Conservation (phyloP, 2,797 vertebrate species). For the Natrix natrix region DNA sequence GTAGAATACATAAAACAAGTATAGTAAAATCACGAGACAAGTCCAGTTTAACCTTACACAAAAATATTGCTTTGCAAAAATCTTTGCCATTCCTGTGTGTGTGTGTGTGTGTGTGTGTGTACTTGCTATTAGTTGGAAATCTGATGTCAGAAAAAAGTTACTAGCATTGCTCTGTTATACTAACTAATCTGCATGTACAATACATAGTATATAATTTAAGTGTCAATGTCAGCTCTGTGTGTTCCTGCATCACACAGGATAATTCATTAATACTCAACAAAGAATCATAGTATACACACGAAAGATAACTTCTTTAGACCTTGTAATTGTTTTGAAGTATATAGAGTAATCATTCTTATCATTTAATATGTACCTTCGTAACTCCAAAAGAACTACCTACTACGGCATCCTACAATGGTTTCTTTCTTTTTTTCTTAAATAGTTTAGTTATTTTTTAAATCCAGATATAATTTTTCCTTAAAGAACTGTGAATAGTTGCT, state of each 20-base stretch:
- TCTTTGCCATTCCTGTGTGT: conserved; percentile 56
- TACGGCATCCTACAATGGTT: background rate
- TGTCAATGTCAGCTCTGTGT: conserved; percentile 25
- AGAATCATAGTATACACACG: background rate
- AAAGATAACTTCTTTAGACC: background rate
- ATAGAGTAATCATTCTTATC: background rate
- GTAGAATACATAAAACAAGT: conserved; percentile 50
- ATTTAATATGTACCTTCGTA: background rate
- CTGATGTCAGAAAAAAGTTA: conserved; percentile 39
- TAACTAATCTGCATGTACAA: conserved; percentile 55
- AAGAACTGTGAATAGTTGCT: background rate
- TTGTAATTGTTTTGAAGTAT: background rate
- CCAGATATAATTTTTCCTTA: background rate
- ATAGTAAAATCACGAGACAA: conserved; percentile 59
- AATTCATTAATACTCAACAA: conserved; percentile 8
- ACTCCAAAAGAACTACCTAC: background rate
- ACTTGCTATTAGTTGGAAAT: conserved; percentile 58
- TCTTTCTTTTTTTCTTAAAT: background rate
- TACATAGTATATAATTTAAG: conserved; percentile 43
- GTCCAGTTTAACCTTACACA: conserved; percentile 58
- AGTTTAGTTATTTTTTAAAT: background rate
- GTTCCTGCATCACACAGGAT: conserved; percentile 43
- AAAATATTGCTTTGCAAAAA: conserved; percentile 62
- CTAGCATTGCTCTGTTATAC: conserved; percentile 49
- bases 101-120: background rate